Evolutionary conservation across 2,888 invertebrate species (phyloP).

Genomic region (Emmelina monodactyla): DNA sequence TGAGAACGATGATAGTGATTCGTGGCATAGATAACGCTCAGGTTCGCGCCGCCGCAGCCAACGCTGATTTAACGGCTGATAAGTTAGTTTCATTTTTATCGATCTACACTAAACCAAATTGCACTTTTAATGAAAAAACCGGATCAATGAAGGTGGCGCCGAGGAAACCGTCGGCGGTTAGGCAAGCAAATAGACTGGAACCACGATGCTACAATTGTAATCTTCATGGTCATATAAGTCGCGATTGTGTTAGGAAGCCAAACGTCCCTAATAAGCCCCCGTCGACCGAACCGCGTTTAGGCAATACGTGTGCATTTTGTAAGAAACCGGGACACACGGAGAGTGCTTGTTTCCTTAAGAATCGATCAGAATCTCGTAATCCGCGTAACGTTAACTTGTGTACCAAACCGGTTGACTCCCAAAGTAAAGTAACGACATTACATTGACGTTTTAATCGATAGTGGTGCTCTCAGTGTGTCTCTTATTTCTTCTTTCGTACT

Average conservation of each 20-base stretch:
- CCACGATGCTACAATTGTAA: background rate
- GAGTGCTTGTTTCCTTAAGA: constrained; percentile 6
- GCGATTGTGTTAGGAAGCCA: background rate
- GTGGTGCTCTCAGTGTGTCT: constrained; percentile 14
- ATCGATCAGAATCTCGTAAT: constrained; percentile 5
- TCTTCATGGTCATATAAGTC: background rate
- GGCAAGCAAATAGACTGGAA: no score
- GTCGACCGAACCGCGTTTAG: background rate
- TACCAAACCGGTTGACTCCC: background rate
- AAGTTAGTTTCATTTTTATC: background rate
- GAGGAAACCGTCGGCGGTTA: background rate
- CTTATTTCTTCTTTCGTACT: constrained; percentile 11
- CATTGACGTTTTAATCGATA: constrained; percentile 17
- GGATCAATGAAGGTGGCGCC: background rate
- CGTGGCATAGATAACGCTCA: constrained; percentile 7
- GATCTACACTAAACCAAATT: constrained; percentile 4
- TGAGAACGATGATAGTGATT: constrained; percentile 3
- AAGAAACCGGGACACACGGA: constrained; percentile 8
- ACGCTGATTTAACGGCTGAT: background rate
- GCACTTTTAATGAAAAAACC: background rate
- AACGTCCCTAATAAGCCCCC: background rate
- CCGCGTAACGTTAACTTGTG: constrained; percentile 7
- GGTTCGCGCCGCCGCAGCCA: background rate
- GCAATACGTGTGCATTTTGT: constrained; percentile 8
- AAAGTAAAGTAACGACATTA: background rate